Base-by-base conservation (phyloP, 2,888 invertebrate genomes). In the Gerosis bhagava region DNA sequence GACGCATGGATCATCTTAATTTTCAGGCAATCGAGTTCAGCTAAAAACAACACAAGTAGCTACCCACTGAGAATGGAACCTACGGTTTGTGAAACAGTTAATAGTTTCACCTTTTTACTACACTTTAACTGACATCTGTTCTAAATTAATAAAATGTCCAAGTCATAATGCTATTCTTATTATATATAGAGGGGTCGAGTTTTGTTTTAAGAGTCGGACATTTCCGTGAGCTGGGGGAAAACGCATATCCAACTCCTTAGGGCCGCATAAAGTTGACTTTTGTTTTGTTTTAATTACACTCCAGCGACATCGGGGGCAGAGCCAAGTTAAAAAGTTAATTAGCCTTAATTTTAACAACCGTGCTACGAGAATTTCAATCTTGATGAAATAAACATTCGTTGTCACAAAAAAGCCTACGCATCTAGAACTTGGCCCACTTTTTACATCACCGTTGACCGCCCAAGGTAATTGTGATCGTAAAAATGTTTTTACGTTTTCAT, bases 251-350 rank as follows among this genome's bases (percentile, higher is more conserved):
- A 66, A 71, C 61, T 82, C 82, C 80, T 75, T 50, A 53, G 80
- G 77, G 81, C 62, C 62, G 65, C 61, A 69, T 77, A 72, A 79
- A 77, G 73, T 74, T 73, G 70, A 77, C 70, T 82, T 80, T 78
- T 80, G 81, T 80, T 80, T 77, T 71, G 72, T 73, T 82, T 82
- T 82, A 83, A 83, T 83, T 75, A 78, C 70, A 70, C 77, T 65
- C 71, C 53, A 54, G 68, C 60, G 71, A 65, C 61, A 61, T 62
- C 52, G 59, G 57, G 65, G 67, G 65, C n/a, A 64, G 63, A 59
- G 59, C 62, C 56, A 67, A 79, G 73, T 74, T 74, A 77, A 81
- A 81, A 83, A 81, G 79, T 78, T 81, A 82, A 80, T 82, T 81
- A 79, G 77, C 72, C 79, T 77, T 73, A 82, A 83, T 83, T 83